A percentile compares a stretch with the other conserved stretches of the same genome.
phyloP scores from a whole-genome alignment of 2,113 vertebrate genomes.

The Scomber colias region DNA sequence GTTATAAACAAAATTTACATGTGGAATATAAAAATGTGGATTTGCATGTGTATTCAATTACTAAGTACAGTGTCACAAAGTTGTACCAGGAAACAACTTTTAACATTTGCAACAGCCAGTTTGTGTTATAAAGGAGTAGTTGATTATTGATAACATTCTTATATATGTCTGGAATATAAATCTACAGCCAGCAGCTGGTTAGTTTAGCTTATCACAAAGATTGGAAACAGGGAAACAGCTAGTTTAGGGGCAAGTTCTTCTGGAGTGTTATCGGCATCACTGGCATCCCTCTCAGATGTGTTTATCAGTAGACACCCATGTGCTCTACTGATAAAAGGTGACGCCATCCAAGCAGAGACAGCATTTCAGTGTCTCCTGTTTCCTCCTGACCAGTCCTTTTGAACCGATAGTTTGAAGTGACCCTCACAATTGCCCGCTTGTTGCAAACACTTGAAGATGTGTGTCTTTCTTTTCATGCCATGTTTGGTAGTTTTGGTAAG shows the following conservation, averaged over 20 bases:
- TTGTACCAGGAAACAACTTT: neutral
- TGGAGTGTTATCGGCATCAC: constrained; percentile 43
- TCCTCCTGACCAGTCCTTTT: constrained; percentile 51
- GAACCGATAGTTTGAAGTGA: constrained; percentile 17
- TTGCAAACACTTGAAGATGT: constrained; percentile 10
- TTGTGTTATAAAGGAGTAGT: too few species aligned
- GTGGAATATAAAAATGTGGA: neutral
- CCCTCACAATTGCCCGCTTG: constrained; percentile 12
- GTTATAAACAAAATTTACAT: neutral
- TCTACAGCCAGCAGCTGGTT: too few species aligned
- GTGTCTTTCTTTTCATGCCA: constrained; percentile 26
- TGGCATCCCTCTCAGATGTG: constrained; percentile 29
- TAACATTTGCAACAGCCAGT: too few species aligned
- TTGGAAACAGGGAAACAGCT: too few species aligned
- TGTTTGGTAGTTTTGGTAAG: constrained; percentile 19
- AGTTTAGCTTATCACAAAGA: too few species aligned
- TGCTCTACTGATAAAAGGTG: constrained; percentile 63
- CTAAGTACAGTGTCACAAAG: neutral
- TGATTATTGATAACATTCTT: too few species aligned
- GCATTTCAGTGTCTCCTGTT: constrained; percentile 48
- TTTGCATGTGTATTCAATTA: neutral
- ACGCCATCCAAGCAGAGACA: constrained; percentile 47
- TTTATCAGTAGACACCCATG: constrained; percentile 66
- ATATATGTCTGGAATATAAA: too few species aligned
- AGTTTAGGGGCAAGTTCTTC: neutral